Conservation (phyloP, 2,113 vertebrate genomes). For the Coracopsis vasa region DNA sequence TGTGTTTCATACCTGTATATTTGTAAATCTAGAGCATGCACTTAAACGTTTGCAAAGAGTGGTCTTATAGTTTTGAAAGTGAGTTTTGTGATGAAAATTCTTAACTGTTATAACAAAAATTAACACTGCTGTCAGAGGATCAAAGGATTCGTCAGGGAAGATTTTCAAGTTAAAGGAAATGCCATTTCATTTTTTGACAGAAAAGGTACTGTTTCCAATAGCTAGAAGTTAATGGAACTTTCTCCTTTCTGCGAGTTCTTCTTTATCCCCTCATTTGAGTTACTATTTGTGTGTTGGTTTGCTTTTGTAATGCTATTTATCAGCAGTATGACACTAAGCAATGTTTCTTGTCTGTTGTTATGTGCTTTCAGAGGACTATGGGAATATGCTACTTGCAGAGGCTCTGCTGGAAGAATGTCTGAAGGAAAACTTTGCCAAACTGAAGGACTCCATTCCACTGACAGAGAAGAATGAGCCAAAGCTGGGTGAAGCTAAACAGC, state of each 20-base stretch:
- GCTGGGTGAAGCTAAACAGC: slow-evolving; percentile 82
- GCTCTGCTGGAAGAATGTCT: slow-evolving; percentile 88
- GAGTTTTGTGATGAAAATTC: neutral
- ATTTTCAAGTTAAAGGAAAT: neutral
- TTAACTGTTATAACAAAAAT: neutral
- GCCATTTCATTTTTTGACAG: neutral
- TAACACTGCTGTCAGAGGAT: neutral
- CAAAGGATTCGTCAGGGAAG: neutral
- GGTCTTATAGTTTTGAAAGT: neutral
- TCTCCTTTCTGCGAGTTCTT: neutral
- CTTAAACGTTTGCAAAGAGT: neutral
- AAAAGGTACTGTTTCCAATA: accelerated
- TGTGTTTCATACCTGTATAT: neutral
- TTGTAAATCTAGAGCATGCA: neutral
- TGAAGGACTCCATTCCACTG: slow-evolving; percentile 82
- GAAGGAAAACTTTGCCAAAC: slow-evolving; percentile 83
- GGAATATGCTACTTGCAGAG: slow-evolving; percentile 86
- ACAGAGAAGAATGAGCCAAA: slow-evolving; percentile 83
- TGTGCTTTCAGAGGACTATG: slow-evolving; percentile 86
- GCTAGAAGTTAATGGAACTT: neutral
- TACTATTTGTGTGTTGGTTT: neutral
- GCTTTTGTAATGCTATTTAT: neutral
- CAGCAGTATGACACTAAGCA: neutral
- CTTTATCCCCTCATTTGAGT: neutral
- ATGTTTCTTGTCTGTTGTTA: neutral